Evolutionary conservation across 2,113 vertebrate genomes (phyloP).

Genomic region (Lota lota): DNA sequence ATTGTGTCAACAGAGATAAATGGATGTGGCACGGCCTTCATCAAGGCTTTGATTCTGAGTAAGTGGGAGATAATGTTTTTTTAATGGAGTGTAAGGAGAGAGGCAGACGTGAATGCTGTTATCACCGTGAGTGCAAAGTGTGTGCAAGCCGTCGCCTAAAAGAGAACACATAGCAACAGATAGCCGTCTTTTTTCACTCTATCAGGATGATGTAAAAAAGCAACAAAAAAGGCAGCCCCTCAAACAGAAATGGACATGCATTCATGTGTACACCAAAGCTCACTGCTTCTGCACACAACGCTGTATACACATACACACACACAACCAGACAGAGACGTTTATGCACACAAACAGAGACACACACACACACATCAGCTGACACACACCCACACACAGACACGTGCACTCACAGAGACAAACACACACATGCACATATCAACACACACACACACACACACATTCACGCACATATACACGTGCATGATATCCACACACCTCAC

Average conservation of each 20-base stretch:
- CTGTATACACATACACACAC: too few relatives aligned
- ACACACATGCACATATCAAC: too few relatives aligned
- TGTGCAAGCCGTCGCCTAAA: slow-evolving; percentile 17
- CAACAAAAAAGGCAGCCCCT: too few relatives aligned
- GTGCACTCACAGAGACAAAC: not conserved
- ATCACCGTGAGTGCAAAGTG: slow-evolving; percentile 26
- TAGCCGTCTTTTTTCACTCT: not conserved
- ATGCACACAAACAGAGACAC: not conserved
- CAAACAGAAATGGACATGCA: too few relatives aligned
- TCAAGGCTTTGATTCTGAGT: slow-evolving; percentile 5
- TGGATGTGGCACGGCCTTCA: not conserved
- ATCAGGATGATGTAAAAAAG: not conserved
- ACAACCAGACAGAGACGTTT: too few relatives aligned
- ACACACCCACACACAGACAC: not conserved
- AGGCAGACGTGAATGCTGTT: slow-evolving; percentile 14
- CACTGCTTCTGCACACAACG: too few relatives aligned
- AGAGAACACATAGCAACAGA: slow-evolving; percentile 33
- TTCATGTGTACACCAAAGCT: too few relatives aligned
- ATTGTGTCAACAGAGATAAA: slow-evolving; percentile 19
- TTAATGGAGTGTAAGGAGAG: slow-evolving; percentile 29
- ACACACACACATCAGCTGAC: not conserved
- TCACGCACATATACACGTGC: not conserved
- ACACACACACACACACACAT: too few relatives aligned
- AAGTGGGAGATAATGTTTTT: slow-evolving; percentile 14
- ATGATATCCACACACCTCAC: not conserved